Conservation (phyloP, 1,140 invertebrate species). For the Bombus huntii region DNA sequence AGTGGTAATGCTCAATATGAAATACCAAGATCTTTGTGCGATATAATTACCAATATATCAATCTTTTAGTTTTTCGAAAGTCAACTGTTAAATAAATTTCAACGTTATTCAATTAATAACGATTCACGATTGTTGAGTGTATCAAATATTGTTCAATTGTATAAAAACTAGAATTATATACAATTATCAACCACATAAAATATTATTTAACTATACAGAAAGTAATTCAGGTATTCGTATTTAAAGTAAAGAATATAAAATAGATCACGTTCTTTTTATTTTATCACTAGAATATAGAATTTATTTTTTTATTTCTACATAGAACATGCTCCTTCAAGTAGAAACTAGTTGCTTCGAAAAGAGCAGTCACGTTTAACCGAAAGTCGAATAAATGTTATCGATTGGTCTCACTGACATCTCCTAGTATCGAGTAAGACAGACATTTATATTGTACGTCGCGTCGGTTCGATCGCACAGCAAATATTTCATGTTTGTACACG, state of each 20-base stretch:
- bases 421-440: slow-evolving; percentile 8
- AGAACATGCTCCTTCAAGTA: not conserved
- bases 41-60: not conserved
- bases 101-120: not conserved
- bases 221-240: no score
- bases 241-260: no score
- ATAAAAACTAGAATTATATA: no score
- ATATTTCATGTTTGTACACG: not conserved
- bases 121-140: not conserved
- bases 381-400: slow-evolving; percentile 16
- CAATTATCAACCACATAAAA: no score
- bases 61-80: no score
- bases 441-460: slow-evolving; percentile 2
- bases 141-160: no score
- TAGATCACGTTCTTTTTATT: no score
- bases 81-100: not conserved
- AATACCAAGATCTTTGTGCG: not conserved
- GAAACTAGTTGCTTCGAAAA: slow-evolving; percentile 9
- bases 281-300: not conserved
- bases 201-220: no score
- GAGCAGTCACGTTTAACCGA: not conserved
- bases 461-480: not conserved
- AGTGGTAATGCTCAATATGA: not conserved
- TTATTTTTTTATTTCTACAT: not conserved
- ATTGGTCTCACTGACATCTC: slow-evolving; percentile 1